Percentiles rank a stretch among this genome's conserved stretches.
phyloP scores from a whole-genome alignment of 1,140 invertebrate genomes.

The Bombus waltoni region DNA sequence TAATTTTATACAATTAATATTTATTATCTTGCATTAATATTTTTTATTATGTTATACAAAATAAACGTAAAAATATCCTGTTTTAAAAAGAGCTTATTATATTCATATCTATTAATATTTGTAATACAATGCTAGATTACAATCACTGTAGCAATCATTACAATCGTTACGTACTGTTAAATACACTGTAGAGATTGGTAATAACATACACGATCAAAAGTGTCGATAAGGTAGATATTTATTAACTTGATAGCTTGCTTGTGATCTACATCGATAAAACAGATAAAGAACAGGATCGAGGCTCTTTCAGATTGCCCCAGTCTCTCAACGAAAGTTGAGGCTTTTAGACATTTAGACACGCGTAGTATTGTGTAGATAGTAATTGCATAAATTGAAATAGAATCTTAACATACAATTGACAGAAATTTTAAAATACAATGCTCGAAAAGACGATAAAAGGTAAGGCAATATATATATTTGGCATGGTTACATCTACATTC shows the following conservation, averaged over 20 bases:
- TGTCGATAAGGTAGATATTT: constrained; percentile 32
- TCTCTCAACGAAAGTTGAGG: not conserved
- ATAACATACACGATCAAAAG: not conserved
- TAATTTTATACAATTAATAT: constrained; percentile 41
- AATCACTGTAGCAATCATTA: not conserved
- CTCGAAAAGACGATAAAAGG: constrained; percentile 56
- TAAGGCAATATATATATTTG: constrained; percentile 45
- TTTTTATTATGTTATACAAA: constrained; percentile 9
- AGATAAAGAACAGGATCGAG: constrained; percentile 19
- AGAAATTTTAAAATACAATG: constrained; percentile 20
- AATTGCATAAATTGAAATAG: not conserved
- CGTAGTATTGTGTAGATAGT: not conserved
- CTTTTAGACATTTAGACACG: not conserved
- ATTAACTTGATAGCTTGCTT: not conserved
- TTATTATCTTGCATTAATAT: not conserved
- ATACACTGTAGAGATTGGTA: too few relatives aligned
- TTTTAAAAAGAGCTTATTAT: not conserved
- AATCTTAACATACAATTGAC: not conserved
- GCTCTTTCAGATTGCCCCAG: constrained; percentile 45
- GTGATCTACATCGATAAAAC: constrained; percentile 52
- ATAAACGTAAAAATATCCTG: not conserved
- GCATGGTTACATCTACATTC: constrained; percentile 7
- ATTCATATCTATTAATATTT: not conserved
- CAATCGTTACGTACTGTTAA: not conserved
- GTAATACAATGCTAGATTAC: not conserved